Percentiles rank a stretch among this genome's conserved stretches.
These are phyloP conservation scores for Mycteria americana DNA, from an alignment of 2,797 vertebrate species.

Conservation along the genomic window DNA sequence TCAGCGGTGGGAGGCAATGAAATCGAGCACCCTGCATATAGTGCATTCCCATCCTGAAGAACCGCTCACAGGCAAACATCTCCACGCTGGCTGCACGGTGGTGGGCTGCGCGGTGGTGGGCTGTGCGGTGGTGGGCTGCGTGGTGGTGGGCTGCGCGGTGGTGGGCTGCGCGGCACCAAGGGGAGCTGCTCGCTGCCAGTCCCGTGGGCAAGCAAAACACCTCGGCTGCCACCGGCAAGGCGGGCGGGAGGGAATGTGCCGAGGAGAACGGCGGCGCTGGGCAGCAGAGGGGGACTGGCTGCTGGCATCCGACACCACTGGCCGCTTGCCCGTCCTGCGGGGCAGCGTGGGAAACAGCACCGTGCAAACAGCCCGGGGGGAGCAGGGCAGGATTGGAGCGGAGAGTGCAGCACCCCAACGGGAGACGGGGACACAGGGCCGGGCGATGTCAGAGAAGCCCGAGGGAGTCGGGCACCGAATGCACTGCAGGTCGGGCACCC, in stretches of 20 bases:
- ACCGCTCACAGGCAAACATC: background rate
- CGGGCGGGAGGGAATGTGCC: rapidly evolving
- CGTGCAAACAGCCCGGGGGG: background rate
- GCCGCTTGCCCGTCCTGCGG: background rate
- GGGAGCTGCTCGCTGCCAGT: background rate
- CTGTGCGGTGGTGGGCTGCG: background rate
- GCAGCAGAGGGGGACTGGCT: background rate
- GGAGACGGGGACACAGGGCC: rapidly evolving
- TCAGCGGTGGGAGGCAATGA: background rate
- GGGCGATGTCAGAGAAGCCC: background rate
- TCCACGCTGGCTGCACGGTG: background rate
- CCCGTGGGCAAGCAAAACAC: background rate
- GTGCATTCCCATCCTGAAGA: background rate
- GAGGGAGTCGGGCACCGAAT: too few relatives aligned
- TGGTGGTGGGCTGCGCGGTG: background rate
- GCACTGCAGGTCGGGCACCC: background rate
- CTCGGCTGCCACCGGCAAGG: background rate
- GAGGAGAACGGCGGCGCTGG: background rate
- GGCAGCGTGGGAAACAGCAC: background rate
- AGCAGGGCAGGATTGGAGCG: background rate
- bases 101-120: too few relatives aligned
- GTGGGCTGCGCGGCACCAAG: background rate
- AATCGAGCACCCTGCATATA: background rate
- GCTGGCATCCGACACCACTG: background rate
- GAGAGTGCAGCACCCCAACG: background rate